Evolutionary conservation across 92 coral and sea anemone genomes (phyloP).

Genomic region (Ricordea florida): DNA sequence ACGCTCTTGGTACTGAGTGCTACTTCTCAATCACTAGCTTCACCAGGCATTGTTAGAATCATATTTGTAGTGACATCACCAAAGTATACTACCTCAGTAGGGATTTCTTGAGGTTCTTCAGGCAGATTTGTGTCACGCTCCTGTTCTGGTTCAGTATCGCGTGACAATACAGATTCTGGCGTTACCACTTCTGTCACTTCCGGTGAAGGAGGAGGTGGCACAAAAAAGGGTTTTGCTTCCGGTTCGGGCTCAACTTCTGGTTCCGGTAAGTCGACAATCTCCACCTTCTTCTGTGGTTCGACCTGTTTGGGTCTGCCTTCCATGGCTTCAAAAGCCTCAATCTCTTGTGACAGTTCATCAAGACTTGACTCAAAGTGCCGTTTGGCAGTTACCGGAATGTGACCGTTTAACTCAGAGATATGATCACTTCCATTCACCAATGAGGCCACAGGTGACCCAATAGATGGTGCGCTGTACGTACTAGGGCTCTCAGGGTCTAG

Average conservation of each 20-base stretch:
- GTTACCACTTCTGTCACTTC: background rate
- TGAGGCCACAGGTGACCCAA: conserved; percentile 11
- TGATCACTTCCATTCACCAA: conserved; percentile 5
- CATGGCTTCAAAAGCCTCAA: conserved; percentile 76
- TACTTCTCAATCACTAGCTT: conserved; percentile 19
- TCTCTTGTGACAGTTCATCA: conserved; percentile 84
- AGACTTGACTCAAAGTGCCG: conserved; percentile 81
- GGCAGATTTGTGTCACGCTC: conserved; percentile 19
- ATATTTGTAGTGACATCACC: no score
- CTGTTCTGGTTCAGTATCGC: conserved; percentile 25
- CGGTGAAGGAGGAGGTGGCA: no score
- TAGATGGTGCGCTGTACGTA: conserved; percentile 33
- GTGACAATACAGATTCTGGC: background rate
- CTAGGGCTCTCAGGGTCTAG: conserved; percentile 14
- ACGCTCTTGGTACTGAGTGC: background rate
- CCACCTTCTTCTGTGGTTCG: background rate
- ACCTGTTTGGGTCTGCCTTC: conserved; percentile 14
- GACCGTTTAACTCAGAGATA: conserved; percentile 42
- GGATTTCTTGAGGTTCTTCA: background rate
- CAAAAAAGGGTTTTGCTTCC: background rate
- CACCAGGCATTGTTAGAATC: no score
- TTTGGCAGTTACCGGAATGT: conserved; percentile 46
- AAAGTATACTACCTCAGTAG: conserved; percentile 3
- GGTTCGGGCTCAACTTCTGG: background rate
- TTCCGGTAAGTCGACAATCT: background rate